Evolutionary conservation across 2,888 invertebrate genomes (phyloP).

Genomic region (Brachyptera putata): DNA sequence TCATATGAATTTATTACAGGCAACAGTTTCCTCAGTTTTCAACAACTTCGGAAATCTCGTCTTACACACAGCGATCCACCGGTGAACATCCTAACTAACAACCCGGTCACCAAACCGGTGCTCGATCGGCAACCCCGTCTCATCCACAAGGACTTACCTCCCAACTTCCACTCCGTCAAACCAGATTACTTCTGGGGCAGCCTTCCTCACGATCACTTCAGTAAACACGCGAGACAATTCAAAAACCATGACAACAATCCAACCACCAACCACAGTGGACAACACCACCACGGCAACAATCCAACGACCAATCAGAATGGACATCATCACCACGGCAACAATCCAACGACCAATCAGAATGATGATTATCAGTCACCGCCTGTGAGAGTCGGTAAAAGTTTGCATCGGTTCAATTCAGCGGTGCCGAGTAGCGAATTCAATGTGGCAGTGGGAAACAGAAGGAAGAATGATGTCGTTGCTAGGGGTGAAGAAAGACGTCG

Average conservation of each 20-base stretch:
- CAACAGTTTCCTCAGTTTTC: conserved; percentile 10
- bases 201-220: conserved; percentile 1
- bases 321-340: background rate
- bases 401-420: no score
- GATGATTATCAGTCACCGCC: no score
- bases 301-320: no score
- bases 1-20: no score
- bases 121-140: conserved; percentile 11
- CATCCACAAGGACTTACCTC: conserved; percentile 19
- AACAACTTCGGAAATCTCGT: conserved; percentile 24
- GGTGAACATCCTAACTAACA: conserved; percentile 29
- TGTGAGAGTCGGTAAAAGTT: no score
- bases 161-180: conserved; percentile 28
- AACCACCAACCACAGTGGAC: no score
- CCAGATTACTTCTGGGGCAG: conserved; percentile 26
- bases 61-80: conserved; percentile 24
- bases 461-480: no score
- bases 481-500: no score
- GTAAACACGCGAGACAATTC: background rate
- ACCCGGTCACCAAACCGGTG: background rate
- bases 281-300: background rate
- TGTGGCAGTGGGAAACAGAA: no score
- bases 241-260: no score
- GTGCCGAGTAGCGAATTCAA: no score
- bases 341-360: background rate